Base-by-base conservation (phyloP, 1,140 invertebrate species). In the Galendromus occidentalis region DNA sequence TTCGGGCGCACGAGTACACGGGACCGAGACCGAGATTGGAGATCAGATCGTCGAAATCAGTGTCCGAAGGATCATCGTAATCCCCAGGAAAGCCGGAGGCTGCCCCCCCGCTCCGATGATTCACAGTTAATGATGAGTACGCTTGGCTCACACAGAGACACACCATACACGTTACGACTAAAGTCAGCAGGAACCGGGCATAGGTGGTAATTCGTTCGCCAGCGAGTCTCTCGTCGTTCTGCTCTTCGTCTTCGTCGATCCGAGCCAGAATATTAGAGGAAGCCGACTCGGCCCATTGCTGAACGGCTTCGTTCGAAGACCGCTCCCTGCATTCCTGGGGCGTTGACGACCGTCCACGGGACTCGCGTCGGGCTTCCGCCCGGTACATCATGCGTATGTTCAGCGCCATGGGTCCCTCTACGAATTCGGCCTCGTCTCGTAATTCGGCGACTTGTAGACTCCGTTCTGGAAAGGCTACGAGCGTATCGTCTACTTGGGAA, bases 21-120 rank as follows among this genome's bases (percentile, higher is more conserved):
- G 22, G 51, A 33, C 51, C 51, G 51, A 59, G 51, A 59, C 51
- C 51, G 51, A 59, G 51, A 59, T 59, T 59, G 22, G 51, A 17
- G 51, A 59, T 59, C 14, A 59, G 12, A 25, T 59, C 51, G 51
- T 59, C 51, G 33, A 59, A 59, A 25, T 59, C 51, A 33, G 25
- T 59, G 1, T 59, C 51, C 17, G 51, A 59, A 59, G 51, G 51
- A 22, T 59, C 51, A 33, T 59, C 51, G 33, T 59, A 25, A 28
- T 47, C 18, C 18, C 45, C 45, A 59, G 51, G 51, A 59, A 18
- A 59, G 45, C 45, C 45, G 7, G 45, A 47, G 14, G 45, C 45
- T 25, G 14, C 51, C 51, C 51, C 25, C 51, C 51, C 14, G 25
- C 17, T 59, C 6, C 33, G 25, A 25, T 17, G 33, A 33, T 33